Evolutionary conservation across 1,140 invertebrate genomes (phyloP).

Genomic region (Psix sp.): DNA sequence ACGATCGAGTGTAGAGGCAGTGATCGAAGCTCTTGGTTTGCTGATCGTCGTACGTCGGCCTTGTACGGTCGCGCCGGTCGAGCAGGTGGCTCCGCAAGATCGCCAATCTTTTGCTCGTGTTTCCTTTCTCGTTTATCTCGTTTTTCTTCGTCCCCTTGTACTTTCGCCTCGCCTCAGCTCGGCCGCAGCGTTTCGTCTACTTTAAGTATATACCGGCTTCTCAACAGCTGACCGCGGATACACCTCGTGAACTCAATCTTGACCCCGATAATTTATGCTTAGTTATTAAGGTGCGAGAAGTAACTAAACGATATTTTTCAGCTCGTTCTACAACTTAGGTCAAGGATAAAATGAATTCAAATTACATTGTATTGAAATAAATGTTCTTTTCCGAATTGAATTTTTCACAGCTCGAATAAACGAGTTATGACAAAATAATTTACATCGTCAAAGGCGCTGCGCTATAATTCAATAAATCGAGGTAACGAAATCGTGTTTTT

Average conservation of each 20-base stretch:
- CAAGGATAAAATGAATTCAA: constrained; percentile 56
- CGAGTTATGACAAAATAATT: too few species aligned
- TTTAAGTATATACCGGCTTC: constrained; percentile 56
- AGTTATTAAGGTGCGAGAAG: constrained; percentile 41
- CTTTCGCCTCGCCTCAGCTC: constrained; percentile 36
- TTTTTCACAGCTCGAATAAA: too few species aligned
- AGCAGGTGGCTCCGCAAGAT: constrained; percentile 70
- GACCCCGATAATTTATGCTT: constrained; percentile 62
- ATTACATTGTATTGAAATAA: too few species aligned
- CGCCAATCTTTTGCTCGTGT: constrained; percentile 61
- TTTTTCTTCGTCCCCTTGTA: constrained; percentile 54
- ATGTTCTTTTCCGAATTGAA: too few species aligned
- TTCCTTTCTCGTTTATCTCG: constrained; percentile 61
- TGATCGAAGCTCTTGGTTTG: constrained; percentile 53
- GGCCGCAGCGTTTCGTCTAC: constrained; percentile 38
- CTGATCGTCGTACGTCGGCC: constrained; percentile 67
- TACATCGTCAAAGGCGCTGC: too few species aligned
- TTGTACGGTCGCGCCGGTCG: constrained; percentile 71
- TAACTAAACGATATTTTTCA: constrained; percentile 34
- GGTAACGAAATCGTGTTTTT: too few species aligned
- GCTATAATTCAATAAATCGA: too few species aligned
- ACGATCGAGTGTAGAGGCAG: constrained; percentile 62
- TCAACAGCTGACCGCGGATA: constrained; percentile 63
- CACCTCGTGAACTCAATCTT: constrained; percentile 63
- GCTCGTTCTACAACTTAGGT: constrained; percentile 22